Evolutionary conservation across 2,888 invertebrate species (phyloP).

Genomic region (Phasia obesa): DNA sequence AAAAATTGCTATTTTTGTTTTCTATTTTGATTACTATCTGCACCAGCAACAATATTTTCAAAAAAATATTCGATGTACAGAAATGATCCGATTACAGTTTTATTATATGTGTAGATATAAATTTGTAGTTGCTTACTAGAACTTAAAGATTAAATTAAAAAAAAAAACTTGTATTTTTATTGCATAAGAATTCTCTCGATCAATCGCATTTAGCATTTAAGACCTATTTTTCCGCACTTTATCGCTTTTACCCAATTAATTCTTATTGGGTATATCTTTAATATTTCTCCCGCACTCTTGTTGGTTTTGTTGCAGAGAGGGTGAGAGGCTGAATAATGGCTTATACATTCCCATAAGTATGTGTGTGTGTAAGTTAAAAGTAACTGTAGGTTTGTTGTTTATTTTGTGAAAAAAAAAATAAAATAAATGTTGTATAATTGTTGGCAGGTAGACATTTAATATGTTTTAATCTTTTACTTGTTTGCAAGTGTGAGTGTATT

Average conservation of each 20-base stretch:
- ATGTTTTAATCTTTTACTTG: conserved; percentile 40
- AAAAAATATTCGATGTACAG: too few relatives aligned
- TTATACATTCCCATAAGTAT: background rate
- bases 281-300: background rate
- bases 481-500: conserved; percentile 24
- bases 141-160: too few relatives aligned
- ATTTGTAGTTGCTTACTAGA: too few relatives aligned
- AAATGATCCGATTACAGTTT: too few relatives aligned
- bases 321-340: background rate
- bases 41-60: too few relatives aligned
- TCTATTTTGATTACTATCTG: too few relatives aligned
- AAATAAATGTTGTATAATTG: conserved; percentile 16
- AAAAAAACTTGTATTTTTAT: too few relatives aligned
- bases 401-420: conserved; percentile 30
- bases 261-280: too few relatives aligned
- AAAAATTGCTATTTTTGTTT: too few relatives aligned
- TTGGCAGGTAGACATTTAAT: conserved; percentile 47
- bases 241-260: too few relatives aligned
- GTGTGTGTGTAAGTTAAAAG: conserved; percentile 34
- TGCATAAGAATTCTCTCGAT: background rate
- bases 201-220: background rate
- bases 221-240: too few relatives aligned
- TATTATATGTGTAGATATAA: too few relatives aligned
- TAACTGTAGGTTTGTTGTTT: conserved; percentile 38
- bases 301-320: background rate